Conservation (phyloP, 2,113 vertebrate genomes). For the Emydura subglobosa region DNA sequence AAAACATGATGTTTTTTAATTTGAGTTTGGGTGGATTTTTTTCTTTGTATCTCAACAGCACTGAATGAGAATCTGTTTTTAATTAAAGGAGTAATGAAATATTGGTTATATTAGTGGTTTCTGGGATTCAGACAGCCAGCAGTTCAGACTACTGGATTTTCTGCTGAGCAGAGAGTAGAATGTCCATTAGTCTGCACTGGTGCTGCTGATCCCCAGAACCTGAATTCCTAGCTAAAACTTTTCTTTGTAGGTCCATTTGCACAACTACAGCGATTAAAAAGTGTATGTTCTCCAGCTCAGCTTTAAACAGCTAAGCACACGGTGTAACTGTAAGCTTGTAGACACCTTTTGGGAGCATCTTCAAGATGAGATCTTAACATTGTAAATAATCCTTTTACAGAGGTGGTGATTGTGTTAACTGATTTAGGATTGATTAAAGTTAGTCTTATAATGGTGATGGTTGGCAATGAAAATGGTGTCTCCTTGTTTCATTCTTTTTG, state of each 20-base stretch:
- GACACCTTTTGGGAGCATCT: background rate
- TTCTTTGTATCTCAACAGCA: background rate
- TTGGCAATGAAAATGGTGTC: background rate
- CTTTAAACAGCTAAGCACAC: background rate
- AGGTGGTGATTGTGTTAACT: background rate
- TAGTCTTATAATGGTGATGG: background rate
- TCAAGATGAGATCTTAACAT: background rate
- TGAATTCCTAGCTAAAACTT: background rate
- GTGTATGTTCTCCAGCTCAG: background rate
- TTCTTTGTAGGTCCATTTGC: background rate
- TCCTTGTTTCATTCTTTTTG: background rate
- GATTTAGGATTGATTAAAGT: background rate
- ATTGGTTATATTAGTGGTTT: accelerated
- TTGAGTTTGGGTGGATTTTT: accelerated
- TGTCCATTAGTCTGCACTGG: background rate
- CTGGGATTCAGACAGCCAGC: background rate
- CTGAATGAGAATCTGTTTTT: conserved; percentile 27
- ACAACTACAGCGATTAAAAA: background rate
- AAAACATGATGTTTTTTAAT: accelerated
- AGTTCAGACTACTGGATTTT: background rate
- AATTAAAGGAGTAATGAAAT: conserved; percentile 48
- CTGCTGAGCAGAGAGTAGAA: background rate
- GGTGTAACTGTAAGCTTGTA: accelerated
- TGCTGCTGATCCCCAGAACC: background rate
- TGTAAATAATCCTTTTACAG: background rate